Percentiles rank a stretch among this genome's conserved stretches.
Conservation (phyloP, 2,888 invertebrate species). For the Drosophila neutralis region DNA sequence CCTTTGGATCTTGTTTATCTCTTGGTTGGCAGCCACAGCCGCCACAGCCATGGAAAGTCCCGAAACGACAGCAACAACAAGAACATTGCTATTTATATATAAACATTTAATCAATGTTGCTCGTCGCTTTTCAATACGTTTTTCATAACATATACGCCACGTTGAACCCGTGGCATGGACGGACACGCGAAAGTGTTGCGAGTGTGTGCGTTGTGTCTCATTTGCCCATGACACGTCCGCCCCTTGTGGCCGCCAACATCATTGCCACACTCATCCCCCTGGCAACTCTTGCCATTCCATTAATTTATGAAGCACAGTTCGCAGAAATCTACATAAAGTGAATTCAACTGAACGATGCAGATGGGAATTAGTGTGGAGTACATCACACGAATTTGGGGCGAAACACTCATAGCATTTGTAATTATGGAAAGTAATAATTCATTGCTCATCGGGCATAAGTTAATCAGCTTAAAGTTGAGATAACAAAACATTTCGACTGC, state of each 20-base stretch:
- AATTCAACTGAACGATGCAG: constrained; percentile 17
- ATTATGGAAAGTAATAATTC: not conserved
- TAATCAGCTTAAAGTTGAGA: not conserved
- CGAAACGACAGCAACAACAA: constrained; percentile 14
- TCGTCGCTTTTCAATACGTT: constrained; percentile 67
- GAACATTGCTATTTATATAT: constrained; percentile 8
- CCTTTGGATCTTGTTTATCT: constrained; percentile 42
- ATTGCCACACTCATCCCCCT: constrained; percentile 9
- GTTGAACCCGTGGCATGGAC: constrained; percentile 40
- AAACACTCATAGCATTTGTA: not conserved
- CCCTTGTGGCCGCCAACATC: constrained; percentile 11
- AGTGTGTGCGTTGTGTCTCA: constrained; percentile 11
- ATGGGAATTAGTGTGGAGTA: constrained; percentile 16
- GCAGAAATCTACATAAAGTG: constrained; percentile 16
- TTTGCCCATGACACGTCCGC: constrained; percentile 64
- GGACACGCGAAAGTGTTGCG: constrained; percentile 25
- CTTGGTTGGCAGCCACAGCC: constrained; percentile 40
- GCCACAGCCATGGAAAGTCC: constrained; percentile 35
- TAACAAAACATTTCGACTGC: not conserved
- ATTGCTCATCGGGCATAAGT: not conserved
- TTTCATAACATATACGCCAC: constrained; percentile 73
- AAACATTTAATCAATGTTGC: constrained; percentile 78
- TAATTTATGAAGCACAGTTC: constrained; percentile 19
- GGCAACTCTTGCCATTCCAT: constrained; percentile 31
- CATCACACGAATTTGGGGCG: constrained; percentile 11